Percentiles rank a stretch among this genome's conserved stretches.
Conservation (phyloP, 2,113 vertebrate genomes). For the Ammodramus savannarum region DNA sequence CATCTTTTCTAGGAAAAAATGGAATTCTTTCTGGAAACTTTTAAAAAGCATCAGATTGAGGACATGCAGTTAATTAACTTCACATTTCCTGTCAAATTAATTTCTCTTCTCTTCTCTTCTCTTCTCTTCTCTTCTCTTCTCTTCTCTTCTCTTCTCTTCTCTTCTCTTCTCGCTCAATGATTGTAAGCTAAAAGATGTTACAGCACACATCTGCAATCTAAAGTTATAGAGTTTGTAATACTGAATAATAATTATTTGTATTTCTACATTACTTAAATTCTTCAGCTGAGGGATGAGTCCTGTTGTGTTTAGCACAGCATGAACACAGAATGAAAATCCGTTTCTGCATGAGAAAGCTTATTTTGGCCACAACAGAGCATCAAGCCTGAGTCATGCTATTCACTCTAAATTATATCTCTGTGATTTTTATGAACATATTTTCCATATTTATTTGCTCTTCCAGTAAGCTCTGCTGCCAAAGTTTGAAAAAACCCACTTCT, state of each 20-base stretch:
- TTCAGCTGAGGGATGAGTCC: not conserved
- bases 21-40: constrained; percentile 45
- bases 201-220: not conserved
- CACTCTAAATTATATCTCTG: not conserved
- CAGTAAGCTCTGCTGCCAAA: not conserved
- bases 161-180: not conserved
- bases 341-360: not conserved
- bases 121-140: not conserved
- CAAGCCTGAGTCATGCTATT: not conserved
- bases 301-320: not conserved
- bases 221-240: not conserved
- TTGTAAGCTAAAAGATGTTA: not conserved
- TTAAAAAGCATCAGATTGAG: constrained; percentile 23
- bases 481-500: not conserved
- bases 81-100: constrained; percentile 1
- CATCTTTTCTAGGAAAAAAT: constrained; percentile 27
- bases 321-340: not conserved
- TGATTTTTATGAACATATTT: not conserved
- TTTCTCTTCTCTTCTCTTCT: too few relatives aligned
- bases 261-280: not conserved
- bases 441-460: not conserved
- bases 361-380: not conserved
- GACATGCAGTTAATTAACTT: constrained; percentile 32
- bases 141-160: not conserved
- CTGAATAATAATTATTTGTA: not conserved